Base-by-base conservation (phyloP, 2,113 vertebrate genomes). In the Corvus hawaiiensis region DNA sequence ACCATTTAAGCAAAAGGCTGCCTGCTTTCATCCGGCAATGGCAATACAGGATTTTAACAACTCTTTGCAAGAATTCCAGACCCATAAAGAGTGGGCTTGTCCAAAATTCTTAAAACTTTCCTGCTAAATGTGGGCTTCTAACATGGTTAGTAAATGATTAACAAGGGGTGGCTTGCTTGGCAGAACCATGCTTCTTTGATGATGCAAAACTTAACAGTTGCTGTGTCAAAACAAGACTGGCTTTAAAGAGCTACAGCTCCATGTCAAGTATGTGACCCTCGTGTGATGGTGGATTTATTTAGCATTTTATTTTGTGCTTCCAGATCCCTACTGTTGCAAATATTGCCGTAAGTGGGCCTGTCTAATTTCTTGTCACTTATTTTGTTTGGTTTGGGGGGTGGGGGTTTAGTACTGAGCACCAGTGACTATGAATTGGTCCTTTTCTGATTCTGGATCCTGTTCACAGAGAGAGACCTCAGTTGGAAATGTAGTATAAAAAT, bases 401-500 rank as follows among this genome's bases (percentile, higher is more conserved):
- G 72, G 16, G 3, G 12, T 8, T 76, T 58, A 91, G 86, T 95
- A 96, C 86, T 75, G 93, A 98, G 98, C 98, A 98, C 98, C 98
- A 97, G 93, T 92, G 90, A 93, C 91, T 93, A 37, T 72, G 90
- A 66, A 49, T 93, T 2, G 64, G 97, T 97, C 95, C 93, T 93
- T 46, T 82, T 41, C 41, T n/a, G 90, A n/a, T 91, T 95, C 93
- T 81, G 86, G 58, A 92, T 69, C 90, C 87, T 95, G 95, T 89
- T 94, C 89, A 86, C 58, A 81, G 67, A 84, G 87, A 88, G 93
- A 88, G 23, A 84, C 76, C 95, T 95, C 91, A 14, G 33, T 22
- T 87, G 96, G 96, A 87, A 97, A 98, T 91, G 95, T 55, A 91
- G 89, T 98, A 98, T 95, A 98, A 98, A 98, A 98, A 98, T 98